Evolutionary conservation across 2,113 vertebrate genomes (phyloP), one percentile per base, ranked within the genome.

Genomic region (Colinus virginianus): DNA sequence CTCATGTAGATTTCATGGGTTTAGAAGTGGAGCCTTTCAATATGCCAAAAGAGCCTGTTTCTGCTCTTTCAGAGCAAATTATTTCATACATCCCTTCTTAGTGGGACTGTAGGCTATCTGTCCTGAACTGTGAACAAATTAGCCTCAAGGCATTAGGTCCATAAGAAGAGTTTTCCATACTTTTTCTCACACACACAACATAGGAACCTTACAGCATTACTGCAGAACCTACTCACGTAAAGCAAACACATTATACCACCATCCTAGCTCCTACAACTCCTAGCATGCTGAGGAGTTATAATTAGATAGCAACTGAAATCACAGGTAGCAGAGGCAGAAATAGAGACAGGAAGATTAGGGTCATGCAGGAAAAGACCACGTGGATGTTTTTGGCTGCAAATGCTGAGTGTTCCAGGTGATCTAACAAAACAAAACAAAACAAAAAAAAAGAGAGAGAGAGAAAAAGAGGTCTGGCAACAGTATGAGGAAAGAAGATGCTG

Each of bases 1-100:
- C 79, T 85, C 36, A 19, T 6, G 42, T 13, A 58, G 43, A 94
- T 94, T 88, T 94, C 79, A 61, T 56, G 45, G 40, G 32, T 86
- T 87, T 61, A 51, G 25, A 83, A 80, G 71, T 1, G 38, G 32
- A 14, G 8, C 20, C 75, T 94, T 49, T 75, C 56, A 90, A 78
- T 61, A 82, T 46, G 79, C 17, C 55, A 53, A 28, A 70, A 46
- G 28, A 61, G 68, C 48, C 79, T 34, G 32, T 90, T 74, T 6
- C 32, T 56, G 36, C 6, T 2, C 51, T 87, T 78, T 34, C 19
- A 49, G 30, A 86, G 36, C 51, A 83, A 26, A 22, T 14, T 82
- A 74, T 62, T 92, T 90, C 42, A 56, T 48, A 32, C 23, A 64
- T 9, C 26, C n/a, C 15, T 9, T 72, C 71, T 40, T 51, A 59